Base-by-base conservation (phyloP, 2,113 vertebrate genomes). In the Collichthys lucidus region DNA sequence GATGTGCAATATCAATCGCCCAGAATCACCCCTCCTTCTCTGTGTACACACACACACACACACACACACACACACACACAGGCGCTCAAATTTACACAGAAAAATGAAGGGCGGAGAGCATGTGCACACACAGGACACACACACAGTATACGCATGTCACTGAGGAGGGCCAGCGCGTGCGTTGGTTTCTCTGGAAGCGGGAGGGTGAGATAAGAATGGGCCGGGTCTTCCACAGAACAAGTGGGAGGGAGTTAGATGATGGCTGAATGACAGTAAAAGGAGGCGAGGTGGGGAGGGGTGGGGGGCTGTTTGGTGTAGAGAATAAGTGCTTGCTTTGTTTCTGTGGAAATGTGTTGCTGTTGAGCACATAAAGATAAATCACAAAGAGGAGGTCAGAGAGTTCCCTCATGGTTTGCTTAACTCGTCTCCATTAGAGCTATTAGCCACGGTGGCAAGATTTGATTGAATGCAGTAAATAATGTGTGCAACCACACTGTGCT, bases 191-290 rank as follows among this genome's bases (percentile, higher is more conserved):
- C 47, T 89, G 85, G 87, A 92, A 91, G 63, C 44, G 61, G 47
- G 63, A 74, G 65, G 64, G 44, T 9, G 64, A 89, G 89, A 94
- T 87, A 92, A 93, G 81, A 77, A 55, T 57, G 72, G 88, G 72
- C 71, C 1, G 69, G 68, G 79, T 16, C 82, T 92, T 93, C 86
- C 81, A 86, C 49, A 17, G 87, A 93, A 92, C 47, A 42, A 24
- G 61, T 15, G 11, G 61, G 68, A 71, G 44, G 75, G 15, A 3
- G 47, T 17, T 20, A 16, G 3, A 66, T 74, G 56, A 44, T 71
- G 50, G 69, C 65, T 22, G 74, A 59, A 11, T 12, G 62, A 35
- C 8, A 22, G 60, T 16, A 24, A 44, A 52, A 4, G 10, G 11
- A 16, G 57, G 47, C 11, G 14, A 5, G 55, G 9, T 29, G 57